phyloP scores from a whole-genome alignment of 1,140 invertebrate species.

The Drosophila littoralis region DNA sequence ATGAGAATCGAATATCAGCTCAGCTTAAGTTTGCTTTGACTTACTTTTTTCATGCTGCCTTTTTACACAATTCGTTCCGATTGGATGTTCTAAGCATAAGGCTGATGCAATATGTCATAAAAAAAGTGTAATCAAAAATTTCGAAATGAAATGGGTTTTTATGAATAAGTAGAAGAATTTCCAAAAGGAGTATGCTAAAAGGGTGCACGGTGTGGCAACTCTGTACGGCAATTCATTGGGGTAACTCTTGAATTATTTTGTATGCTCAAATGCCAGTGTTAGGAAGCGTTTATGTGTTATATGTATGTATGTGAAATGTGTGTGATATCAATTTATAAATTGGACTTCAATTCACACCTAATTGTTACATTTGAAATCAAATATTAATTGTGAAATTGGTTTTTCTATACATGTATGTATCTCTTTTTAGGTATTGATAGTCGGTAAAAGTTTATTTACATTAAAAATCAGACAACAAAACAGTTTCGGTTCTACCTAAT shows the following conservation, averaged over 20 bases:
- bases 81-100: conserved; percentile 6
- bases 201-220: no score
- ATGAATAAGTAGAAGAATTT: no score
- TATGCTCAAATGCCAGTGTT: not conserved
- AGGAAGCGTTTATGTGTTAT: no score
- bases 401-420: no score
- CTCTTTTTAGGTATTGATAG: no score
- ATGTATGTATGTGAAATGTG: no score
- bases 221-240: no score
- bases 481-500: not conserved
- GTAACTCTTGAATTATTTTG: no score
- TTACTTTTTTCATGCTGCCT: conserved; percentile 14
- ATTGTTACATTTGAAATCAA: no score
- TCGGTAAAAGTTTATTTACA: not conserved
- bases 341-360: no score
- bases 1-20: conserved; percentile 25
- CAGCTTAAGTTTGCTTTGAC: conserved; percentile 15
- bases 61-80: conserved; percentile 11
- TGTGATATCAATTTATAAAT: no score
- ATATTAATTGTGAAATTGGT: not conserved
- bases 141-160: not conserved
- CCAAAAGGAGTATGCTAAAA: no score
- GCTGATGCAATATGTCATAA: conserved; percentile 60
- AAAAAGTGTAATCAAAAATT: conserved; percentile 39
- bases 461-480: not conserved